Evolutionary conservation across 2,888 invertebrate species (phyloP).

Genomic region (Drosophila kanekoi): DNA sequence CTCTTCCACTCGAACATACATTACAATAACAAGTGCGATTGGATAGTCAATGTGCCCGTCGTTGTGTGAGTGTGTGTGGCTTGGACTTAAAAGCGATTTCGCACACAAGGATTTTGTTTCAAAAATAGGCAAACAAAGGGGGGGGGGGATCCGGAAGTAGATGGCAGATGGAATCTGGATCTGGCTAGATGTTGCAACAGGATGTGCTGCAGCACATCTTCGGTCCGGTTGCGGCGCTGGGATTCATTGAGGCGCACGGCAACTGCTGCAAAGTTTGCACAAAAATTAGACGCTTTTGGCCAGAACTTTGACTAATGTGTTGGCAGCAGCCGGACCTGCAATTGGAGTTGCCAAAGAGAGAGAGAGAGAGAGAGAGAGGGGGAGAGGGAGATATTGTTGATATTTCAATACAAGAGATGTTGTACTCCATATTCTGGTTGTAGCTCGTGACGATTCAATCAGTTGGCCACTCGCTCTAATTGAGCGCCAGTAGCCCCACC

Average conservation of each 20-base stretch:
- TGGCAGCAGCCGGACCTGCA: constrained; percentile 2
- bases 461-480: constrained; percentile 65
- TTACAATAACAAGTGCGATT: too few relatives aligned
- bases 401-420: constrained; percentile 18
- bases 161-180: constrained; percentile 19
- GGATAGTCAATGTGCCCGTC: background rate
- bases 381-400: constrained; percentile 8
- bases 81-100: constrained; percentile 19
- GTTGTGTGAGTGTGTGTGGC: background rate
- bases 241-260: constrained; percentile 38
- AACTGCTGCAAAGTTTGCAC: constrained; percentile 50
- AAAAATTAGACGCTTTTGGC: constrained; percentile 60
- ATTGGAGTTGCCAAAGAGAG: background rate
- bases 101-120: constrained; percentile 31
- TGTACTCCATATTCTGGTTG: background rate
- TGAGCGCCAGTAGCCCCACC: constrained; percentile 50
- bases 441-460: constrained; percentile 42
- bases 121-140: constrained; percentile 42
- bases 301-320: constrained; percentile 54
- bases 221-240: constrained; percentile 13
- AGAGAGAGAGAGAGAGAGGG: background rate
- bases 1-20: too few relatives aligned
- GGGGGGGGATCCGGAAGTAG: constrained; percentile 1
- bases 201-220: constrained; percentile 5
- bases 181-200: constrained; percentile 16